Conservation (phyloP, 2,888 invertebrate genomes). For the Blera fallax region DNA sequence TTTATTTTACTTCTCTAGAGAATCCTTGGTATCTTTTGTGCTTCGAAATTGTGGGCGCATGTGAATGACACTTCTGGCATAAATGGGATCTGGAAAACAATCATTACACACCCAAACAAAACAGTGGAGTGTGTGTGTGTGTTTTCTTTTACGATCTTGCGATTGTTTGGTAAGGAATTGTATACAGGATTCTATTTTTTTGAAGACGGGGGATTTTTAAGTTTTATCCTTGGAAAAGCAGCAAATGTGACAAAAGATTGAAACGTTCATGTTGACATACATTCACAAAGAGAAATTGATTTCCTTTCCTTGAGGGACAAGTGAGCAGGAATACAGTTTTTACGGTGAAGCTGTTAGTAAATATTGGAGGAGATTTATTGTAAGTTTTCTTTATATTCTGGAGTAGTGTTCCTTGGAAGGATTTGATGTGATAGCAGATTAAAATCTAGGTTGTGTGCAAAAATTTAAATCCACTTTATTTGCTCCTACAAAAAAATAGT, state of each 20-base stretch:
- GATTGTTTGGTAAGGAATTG: conserved; percentile 35
- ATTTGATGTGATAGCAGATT: background rate
- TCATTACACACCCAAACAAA: conserved; percentile 20
- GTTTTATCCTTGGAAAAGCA: conserved; percentile 44
- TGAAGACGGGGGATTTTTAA: conserved; percentile 15
- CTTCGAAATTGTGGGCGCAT: conserved; percentile 2
- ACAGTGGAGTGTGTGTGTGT: background rate
- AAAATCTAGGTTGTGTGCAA: background rate
- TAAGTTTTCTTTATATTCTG: background rate
- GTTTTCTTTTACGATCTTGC: conserved; percentile 26
- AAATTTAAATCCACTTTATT: background rate
- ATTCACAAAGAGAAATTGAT: conserved; percentile 34
- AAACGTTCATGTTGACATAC: conserved; percentile 48
- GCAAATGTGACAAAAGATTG: conserved; percentile 44
- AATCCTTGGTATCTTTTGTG: background rate
- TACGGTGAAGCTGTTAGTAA: conserved; percentile 6
- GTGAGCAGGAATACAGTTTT: conserved; percentile 8
- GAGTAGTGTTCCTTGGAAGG: background rate
- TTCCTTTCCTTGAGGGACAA: conserved; percentile 23
- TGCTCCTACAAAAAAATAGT: too few relatives aligned
- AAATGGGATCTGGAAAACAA: conserved; percentile 55
- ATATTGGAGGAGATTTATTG: conserved; percentile 24
- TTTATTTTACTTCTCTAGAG: background rate
- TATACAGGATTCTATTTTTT: background rate
- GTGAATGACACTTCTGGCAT: conserved; percentile 54